These are phyloP conservation scores for Pelochelys cantorii DNA, from an alignment of 2,797 vertebrate genomes.

Conservation along the genomic window DNA sequence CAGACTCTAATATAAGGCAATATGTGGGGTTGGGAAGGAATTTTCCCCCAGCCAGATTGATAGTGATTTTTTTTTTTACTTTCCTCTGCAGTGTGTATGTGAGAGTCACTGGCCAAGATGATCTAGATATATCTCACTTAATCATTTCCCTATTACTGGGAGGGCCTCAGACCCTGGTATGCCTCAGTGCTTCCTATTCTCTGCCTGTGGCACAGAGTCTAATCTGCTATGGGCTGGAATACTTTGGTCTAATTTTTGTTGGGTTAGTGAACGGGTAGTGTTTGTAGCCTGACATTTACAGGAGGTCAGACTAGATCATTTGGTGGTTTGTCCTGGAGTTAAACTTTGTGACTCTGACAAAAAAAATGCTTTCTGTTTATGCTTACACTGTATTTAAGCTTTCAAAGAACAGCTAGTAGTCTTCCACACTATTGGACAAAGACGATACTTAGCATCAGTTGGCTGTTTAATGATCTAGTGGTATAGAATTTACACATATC, in stretches of 20 bases:
- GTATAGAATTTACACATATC: conserved; percentile 29
- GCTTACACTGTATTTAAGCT: not conserved
- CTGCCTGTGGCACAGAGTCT: not conserved
- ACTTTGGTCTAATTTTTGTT: not conserved
- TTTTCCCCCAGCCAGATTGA: not conserved
- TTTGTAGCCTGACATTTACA: not conserved
- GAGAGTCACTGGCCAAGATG: not conserved
- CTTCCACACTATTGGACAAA: not conserved
- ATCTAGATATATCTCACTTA: not conserved
- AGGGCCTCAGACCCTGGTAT: not conserved
- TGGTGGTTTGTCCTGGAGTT: not conserved
- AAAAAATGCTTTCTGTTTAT: not conserved
- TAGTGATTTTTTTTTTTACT: not conserved
- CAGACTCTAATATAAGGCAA: too few species aligned
- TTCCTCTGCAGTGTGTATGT: not conserved
- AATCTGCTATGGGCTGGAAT: not conserved
- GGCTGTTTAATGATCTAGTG: conserved; percentile 29
- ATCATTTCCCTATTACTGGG: not conserved
- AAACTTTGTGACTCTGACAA: not conserved
- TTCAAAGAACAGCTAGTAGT: conserved; percentile 9
- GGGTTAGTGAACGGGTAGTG: not conserved
- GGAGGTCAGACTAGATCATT: not conserved
- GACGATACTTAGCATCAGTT: not conserved
- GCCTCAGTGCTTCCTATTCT: not conserved
- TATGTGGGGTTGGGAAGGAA: not conserved